phyloP scores from a whole-genome alignment of 2,113 vertebrate genomes.

The Tetrao urogallus region DNA sequence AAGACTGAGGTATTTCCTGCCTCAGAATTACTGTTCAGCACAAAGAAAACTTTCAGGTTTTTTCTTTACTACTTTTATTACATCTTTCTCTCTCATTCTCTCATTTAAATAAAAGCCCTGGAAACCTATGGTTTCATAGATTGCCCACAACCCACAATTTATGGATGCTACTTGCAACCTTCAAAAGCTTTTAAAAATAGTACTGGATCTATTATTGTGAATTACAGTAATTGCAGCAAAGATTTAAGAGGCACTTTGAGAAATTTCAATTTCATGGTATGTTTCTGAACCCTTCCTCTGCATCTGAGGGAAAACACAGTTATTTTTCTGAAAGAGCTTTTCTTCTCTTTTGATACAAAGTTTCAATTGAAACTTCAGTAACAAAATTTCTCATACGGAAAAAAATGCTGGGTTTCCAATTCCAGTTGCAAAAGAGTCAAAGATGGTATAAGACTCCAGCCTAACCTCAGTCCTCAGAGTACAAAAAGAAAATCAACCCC shows the following conservation, averaged over 20 bases:
- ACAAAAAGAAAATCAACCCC: background rate
- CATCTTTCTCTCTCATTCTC: conserved; percentile 61
- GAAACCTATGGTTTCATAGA: conserved; percentile 71
- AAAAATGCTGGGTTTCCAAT: conserved; percentile 30
- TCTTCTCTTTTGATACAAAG: conserved; percentile 59
- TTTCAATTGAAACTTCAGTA: conserved; percentile 57
- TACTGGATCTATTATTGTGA: conserved; percentile 78
- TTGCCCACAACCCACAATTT: conserved; percentile 77
- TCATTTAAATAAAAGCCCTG: conserved; percentile 78
- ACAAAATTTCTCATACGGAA: conserved; percentile 44
- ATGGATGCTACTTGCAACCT: conserved; percentile 77
- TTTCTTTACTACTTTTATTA: conserved; percentile 59
- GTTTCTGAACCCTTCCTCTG: conserved; percentile 68
- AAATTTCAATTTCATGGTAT: conserved; percentile 75
- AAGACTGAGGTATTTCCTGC: background rate
- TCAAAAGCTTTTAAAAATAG: conserved; percentile 83
- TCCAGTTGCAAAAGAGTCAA: conserved; percentile 24
- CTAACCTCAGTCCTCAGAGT: background rate
- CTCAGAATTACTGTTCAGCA: background rate
- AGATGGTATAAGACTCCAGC: background rate
- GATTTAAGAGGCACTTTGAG: conserved; percentile 80
- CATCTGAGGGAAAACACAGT: conserved; percentile 49
- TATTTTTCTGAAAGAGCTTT: conserved; percentile 71
- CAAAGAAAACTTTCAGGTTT: conserved; percentile 36
- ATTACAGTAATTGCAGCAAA: conserved; percentile 82